Percentiles rank a stretch among this genome's conserved stretches.
Conservation (phyloP, 2,113 vertebrate genomes). For the Scolopax mira region DNA sequence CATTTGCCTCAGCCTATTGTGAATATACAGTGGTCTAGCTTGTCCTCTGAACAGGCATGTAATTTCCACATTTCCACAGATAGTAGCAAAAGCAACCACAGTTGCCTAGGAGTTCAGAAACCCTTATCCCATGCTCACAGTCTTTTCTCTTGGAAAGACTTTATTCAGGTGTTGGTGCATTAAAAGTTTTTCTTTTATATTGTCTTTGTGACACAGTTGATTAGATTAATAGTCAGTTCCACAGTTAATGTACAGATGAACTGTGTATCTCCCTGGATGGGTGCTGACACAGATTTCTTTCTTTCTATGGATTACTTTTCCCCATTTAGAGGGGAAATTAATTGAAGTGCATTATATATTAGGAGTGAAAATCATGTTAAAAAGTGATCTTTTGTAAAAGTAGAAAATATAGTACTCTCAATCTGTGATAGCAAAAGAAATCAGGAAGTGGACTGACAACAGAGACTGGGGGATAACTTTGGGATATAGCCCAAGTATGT, state of each 20-base stretch:
- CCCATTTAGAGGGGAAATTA: not conserved
- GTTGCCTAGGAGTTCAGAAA: constrained; percentile 19
- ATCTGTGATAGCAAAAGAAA: not conserved
- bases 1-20: constrained; percentile 45
- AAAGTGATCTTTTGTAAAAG: not conserved
- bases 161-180: not conserved
- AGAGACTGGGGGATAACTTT: not conserved
- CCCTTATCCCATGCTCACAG: not conserved
- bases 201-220: not conserved
- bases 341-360: not conserved
- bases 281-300: not conserved
- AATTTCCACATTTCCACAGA: constrained; percentile 69
- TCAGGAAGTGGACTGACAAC: not conserved
- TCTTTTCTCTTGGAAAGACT: not conserved
- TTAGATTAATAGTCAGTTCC: not conserved
- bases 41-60: constrained; percentile 52
- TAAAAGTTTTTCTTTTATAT: not conserved
- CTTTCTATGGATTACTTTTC: not conserved
- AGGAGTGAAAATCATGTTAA: not conserved
- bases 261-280: not conserved
- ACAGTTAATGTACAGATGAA: not conserved
- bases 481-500: not conserved
- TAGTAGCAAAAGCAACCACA: constrained; percentile 14
- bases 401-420: not conserved
- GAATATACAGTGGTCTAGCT: constrained; percentile 38